Evolutionary conservation across 2,113 vertebrate species (phyloP).

Genomic region (Chaetops frenatus): DNA sequence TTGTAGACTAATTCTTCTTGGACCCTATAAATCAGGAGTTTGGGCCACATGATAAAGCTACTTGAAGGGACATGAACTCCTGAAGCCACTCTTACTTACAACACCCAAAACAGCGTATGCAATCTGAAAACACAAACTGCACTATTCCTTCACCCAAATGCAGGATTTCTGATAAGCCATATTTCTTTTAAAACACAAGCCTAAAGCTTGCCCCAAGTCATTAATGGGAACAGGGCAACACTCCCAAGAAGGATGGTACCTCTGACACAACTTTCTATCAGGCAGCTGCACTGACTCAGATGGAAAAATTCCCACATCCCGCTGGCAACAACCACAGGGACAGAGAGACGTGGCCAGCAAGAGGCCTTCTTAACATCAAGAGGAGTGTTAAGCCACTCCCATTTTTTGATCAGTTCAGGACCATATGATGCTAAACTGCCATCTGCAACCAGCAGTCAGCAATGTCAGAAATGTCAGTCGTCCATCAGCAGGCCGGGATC

Average conservation of each 20-base stretch:
- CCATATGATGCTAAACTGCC: not conserved
- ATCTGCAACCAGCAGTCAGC: not conserved
- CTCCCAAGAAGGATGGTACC: not conserved
- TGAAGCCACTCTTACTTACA: not conserved
- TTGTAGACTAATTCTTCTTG: not conserved
- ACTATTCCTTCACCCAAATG: not conserved
- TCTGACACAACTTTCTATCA: not conserved
- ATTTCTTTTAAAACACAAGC: not conserved
- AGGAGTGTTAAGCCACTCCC: not conserved
- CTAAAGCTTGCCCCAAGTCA: not conserved
- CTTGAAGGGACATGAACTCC: not conserved
- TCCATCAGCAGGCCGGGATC: conserved; percentile 67
- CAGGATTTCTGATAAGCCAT: not conserved
- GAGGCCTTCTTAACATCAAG: not conserved
- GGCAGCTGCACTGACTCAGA: not conserved
- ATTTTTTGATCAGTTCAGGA: not conserved
- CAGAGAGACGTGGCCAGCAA: not conserved
- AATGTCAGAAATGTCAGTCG: not conserved
- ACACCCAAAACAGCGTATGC: not conserved
- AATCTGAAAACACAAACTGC: not conserved
- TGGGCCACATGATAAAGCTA: not conserved
- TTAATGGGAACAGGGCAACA: not conserved
- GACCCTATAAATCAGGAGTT: not conserved
- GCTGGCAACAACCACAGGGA: not conserved
- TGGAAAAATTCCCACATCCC: not conserved